Base-by-base conservation (phyloP, 1,140 invertebrate species). In the Drosophila arizonae region DNA sequence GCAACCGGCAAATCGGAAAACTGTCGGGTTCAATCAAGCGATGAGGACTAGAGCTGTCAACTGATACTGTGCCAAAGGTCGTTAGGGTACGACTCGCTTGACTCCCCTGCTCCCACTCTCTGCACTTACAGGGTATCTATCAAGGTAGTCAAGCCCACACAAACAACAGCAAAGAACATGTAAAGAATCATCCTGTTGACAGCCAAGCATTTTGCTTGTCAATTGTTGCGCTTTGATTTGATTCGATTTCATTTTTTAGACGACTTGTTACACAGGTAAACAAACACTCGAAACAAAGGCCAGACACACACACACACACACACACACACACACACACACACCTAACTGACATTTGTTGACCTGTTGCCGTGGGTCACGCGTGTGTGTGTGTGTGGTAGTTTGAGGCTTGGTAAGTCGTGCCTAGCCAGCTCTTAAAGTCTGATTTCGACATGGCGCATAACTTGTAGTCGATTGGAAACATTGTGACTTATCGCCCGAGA, bases 171-270 rank as follows among this genome's bases (percentile, higher is more conserved):
- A 33, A 13, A 33, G 4, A 6, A 30, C 24, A 30, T 11, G 55
- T 58, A 30, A 30, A 11, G 13, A 46, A n/a, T 21, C 26, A 13
- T 36, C 21, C 48, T 69, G 66, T 61, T 68, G 65, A 68, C 65
- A 68, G 65, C 5, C 48, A n/a, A 33, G 56, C 46, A 46, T 48
- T 68, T 68, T 61, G 65, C 33, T 36, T 68, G 66, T 62, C 66
- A 60, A 62, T 69, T 69, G 57, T 62, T 61, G 39, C 39, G 57
- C 39, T 62, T 68, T 62, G 66, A 61, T 69, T 69, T 54, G 57
- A 69, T 62, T 69, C 48, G 66, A 69, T 69, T 69, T 15, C 56
- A 30, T 58, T 46, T 58, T 58, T 28, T 45, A 58, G 21, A 26
- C 21, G 55, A 30, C 57, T 33, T 36, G 65, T 52, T 60, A 17